Evolutionary conservation across 2,113 vertebrate genomes (phyloP), one percentile per base, ranked within the genome.

Genomic region (Chloropsis hardwickii): DNA sequence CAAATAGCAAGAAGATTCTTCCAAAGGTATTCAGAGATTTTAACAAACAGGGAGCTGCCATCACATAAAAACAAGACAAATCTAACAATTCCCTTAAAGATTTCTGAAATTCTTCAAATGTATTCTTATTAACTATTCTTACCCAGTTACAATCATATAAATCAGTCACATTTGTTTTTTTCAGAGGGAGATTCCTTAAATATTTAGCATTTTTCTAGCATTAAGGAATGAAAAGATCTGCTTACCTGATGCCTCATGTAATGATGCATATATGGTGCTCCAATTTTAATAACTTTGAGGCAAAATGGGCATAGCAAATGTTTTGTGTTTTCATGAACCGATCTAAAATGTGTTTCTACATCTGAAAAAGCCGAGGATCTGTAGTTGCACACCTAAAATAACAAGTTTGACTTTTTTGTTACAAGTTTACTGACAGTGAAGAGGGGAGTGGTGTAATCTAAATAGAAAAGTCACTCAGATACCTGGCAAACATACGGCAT

Each of bases 401-500:
- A 92, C 45, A 96, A 95, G 80, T 6, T 76, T 73, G 5, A 90
- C 31, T 74, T 69, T 33, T 45, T 66, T 83, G 39, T 94, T 74
- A 61, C 72, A 74, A 89, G 33, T 77, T 61, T 85, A 39, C 22
- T 77, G 37, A 27, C 31, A 76, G 29, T 25, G 48, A 77, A 88
- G n/a, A 8, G 51, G 19, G 24, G 3, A 28, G 12, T 10, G 27
- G 48, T 16, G 21, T 40, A 31, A 81, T 66, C 39, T 77, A 71
- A 73, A 57, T 31, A 85, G 1, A 25, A 61, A 92, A 69, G 23
- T 66, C 45, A 61, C 29, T 20, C 53, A 94, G 12, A 58, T 98
- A 99, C 99, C 99, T 99, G 99, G 98, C 99, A 99, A 95, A 99
- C 98, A 76, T 99, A 99, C 9, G 99, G 99, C 99, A 99, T 99